Percentiles rank a stretch among this genome's conserved stretches.
Evolutionary conservation across 2,113 vertebrate genomes (phyloP).

Genomic region (Pandion haliaetus): DNA sequence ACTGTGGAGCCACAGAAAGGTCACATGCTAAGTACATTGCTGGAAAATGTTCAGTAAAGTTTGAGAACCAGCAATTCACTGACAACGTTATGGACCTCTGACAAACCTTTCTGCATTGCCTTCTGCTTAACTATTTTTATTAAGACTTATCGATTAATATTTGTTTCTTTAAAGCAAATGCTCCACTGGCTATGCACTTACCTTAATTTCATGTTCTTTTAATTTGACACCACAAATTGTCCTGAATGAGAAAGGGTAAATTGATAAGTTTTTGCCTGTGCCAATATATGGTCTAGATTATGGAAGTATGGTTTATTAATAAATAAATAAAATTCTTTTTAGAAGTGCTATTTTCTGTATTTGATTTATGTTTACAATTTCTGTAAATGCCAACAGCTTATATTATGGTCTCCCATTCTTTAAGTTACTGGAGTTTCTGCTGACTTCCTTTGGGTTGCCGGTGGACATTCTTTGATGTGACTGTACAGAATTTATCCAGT

Average conservation of each 20-base stretch:
- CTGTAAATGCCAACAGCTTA: not conserved
- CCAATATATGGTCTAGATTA: constrained; percentile 34
- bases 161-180: not conserved
- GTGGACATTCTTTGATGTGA: not conserved
- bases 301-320: not conserved
- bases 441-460: not conserved
- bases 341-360: not conserved
- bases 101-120: not conserved
- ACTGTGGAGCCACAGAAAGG: constrained; percentile 65
- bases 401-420: not conserved
- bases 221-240: not conserved
- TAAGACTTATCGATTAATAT: constrained; percentile 23
- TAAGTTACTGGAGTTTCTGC: not conserved
- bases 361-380: constrained; percentile 47
- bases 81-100: not conserved
- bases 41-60: constrained; percentile 58
- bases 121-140: constrained; percentile 14
- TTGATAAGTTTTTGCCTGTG: not conserved
- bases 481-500: not conserved
- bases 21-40: constrained; percentile 67
- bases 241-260: not conserved
- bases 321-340: not conserved
- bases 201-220: not conserved
- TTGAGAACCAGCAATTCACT: constrained; percentile 1
- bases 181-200: not conserved